Base-by-base conservation (phyloP, 2,797 vertebrate species). In the Chrysocyon brachyurus region DNA sequence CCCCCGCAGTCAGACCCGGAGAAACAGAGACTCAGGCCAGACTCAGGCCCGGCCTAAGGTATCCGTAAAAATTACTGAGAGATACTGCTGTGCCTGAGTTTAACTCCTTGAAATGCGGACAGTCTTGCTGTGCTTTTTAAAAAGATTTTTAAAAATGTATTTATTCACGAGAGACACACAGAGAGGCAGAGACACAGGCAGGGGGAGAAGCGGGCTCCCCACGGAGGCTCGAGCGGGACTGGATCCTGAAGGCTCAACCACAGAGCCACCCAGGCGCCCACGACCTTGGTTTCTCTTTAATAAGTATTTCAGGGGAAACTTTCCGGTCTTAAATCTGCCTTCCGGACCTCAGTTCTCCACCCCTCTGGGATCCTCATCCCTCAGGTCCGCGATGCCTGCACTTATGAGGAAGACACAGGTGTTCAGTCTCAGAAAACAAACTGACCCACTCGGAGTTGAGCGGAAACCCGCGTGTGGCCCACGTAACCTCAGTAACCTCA, bases 11-110 rank as follows among this genome's bases (percentile, higher is more conserved):
- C 33, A 33, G 33, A 33, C 33, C 33, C 33, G 33, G 63, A 54
- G 24, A n/a, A 46, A 19, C 40, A 28, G 16, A 24, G 40, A 17
- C 40, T 46, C n/a, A 54, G n/a, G 63, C 49, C n/a, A 24, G 40
- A 17, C 40, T 46, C n/a, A 54, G n/a, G 63, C 49, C n/a, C 26
- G 40, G 46, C 28, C 26, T 57, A 10, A 52, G 28, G 72, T 14
- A 3, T 0, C 12, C n/a, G 9, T 2, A 28, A 10, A 61, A 52
- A 24, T 33, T 3, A n/a, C 6, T n/a, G 15, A 46, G 54, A 26
- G 46, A 36, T 4, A 31, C 33, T 33, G 12, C 87, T 56, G 5
- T 21, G 2, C 36, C 52, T 75, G 17, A 57, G 19, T 33, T 61
- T 24, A 5, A 15, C 49, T n/a, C 22, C 11, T 8, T 6, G 31